Percentiles rank a stretch among this genome's conserved stretches.
Evolutionary conservation across 2,888 invertebrate species (phyloP).

Genomic region (Drosophila monieri): DNA sequence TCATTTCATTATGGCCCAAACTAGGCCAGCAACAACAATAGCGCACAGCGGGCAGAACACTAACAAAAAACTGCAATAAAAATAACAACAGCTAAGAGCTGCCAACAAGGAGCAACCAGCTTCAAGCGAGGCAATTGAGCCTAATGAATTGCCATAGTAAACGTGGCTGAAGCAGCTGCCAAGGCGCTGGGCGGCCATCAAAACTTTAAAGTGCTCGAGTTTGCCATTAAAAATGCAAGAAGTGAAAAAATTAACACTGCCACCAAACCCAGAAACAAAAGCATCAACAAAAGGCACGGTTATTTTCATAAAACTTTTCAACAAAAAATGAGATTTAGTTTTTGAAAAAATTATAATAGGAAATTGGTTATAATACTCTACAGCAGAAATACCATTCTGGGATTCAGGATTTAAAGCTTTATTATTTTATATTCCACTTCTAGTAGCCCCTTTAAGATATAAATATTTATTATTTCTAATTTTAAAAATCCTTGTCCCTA

Average conservation of each 20-base stretch:
- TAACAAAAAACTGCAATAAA: conserved; percentile 28
- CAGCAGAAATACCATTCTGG: conserved; percentile 5
- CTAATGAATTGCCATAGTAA: conserved; percentile 71
- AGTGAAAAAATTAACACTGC: conserved; percentile 28
- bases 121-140: conserved; percentile 50
- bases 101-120: conserved; percentile 7
- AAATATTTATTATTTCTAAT: neutral
- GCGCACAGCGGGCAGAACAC: conserved; percentile 17
- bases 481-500: neutral
- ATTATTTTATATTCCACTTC: neutral
- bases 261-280: conserved; percentile 27
- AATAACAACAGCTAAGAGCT: conserved; percentile 29
- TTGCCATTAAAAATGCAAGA: conserved; percentile 37
- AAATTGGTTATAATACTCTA: conserved; percentile 13
- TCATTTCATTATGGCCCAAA: conserved; percentile 66
- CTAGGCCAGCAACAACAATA: conserved; percentile 60
- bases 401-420: neutral
- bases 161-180: conserved; percentile 58
- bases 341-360: conserved; percentile 14
- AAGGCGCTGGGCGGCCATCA: conserved; percentile 54
- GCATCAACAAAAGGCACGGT: conserved; percentile 16
- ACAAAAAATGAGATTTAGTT: conserved; percentile 9
- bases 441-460: neutral
- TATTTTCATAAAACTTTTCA: conserved; percentile 13
- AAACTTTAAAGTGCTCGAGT: conserved; percentile 70